Conservation (phyloP, 2,113 vertebrate genomes). For the Cavia porcellus region DNA sequence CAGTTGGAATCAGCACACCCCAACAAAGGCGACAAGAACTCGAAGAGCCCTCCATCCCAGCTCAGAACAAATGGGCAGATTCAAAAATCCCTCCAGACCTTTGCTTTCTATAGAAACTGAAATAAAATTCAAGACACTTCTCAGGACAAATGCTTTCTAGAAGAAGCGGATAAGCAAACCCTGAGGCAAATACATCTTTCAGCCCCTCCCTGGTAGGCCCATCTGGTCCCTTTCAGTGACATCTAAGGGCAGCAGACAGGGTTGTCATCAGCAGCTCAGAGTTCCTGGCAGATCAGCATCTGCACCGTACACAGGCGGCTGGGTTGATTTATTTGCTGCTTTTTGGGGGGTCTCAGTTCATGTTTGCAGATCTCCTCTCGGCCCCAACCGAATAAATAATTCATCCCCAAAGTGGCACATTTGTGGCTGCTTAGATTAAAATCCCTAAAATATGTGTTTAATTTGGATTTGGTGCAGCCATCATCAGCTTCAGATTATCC, state of each 20-base stretch:
- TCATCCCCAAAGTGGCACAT: conserved; percentile 51
- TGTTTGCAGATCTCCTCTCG: neutral
- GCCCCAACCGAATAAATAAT: conserved; percentile 78
- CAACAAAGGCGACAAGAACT: neutral
- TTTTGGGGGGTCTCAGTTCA: conserved; percentile 22
- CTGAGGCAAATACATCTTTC: neutral
- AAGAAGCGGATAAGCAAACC: neutral
- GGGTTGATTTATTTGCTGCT: conserved; percentile 49
- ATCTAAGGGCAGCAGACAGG: fast-evolving
- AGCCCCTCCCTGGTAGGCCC: neutral
- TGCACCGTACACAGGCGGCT: neutral
- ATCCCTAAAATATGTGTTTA: conserved; percentile 81
- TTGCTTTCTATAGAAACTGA: neutral
- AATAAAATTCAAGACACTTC: neutral
- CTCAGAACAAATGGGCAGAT: neutral
- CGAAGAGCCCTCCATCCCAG: neutral
- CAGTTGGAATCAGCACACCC: neutral
- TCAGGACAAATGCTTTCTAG: neutral
- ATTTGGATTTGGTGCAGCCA: conserved; percentile 80
- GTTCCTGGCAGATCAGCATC: neutral
- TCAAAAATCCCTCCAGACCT: neutral
- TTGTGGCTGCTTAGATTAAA: conserved; percentile 77
- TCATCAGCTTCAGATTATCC: neutral
- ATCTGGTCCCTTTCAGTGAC: neutral
- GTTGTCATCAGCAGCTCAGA: neutral